These are phyloP conservation scores for Sus cebifrons DNA, from an alignment of 2,797 vertebrate species.

Conservation along the genomic window DNA sequence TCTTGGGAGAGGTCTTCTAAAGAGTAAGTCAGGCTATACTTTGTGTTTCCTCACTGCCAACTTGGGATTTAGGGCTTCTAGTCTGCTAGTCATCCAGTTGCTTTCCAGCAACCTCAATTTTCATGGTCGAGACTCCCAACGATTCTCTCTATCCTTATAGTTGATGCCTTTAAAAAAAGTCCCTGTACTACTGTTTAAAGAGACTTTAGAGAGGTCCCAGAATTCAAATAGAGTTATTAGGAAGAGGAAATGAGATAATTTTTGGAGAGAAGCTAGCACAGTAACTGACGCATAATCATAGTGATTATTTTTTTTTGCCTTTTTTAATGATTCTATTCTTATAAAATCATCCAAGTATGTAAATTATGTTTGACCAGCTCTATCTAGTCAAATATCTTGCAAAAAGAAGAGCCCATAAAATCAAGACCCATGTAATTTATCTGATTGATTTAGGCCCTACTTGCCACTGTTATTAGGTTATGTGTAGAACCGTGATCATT, in stretches of 20 bases:
- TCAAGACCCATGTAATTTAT: neutral
- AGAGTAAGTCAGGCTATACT: neutral
- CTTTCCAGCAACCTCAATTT: neutral
- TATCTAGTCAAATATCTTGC: neutral
- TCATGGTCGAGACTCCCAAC: neutral
- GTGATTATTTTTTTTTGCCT: neutral
- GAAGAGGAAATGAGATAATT: neutral
- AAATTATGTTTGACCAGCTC: neutral
- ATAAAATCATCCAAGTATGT: conserved; percentile 15
- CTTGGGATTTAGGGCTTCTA: neutral
- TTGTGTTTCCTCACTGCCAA: neutral
- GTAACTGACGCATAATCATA: neutral
- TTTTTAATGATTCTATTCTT: conserved; percentile 16
- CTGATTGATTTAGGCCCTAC: neutral
- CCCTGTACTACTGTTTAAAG: neutral
- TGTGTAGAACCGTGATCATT: neutral
- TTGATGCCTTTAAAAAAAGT: neutral
- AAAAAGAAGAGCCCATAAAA: neutral
- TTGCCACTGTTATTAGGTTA: neutral
- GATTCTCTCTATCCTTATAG: neutral
- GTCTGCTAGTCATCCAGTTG: neutral
- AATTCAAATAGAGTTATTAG: neutral
- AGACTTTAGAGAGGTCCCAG: neutral
- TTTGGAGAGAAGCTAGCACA: neutral
- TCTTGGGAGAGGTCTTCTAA: neutral